Evolutionary conservation across 2,797 vertebrate species (phyloP).

Genomic region (Chaunax sp.): DNA sequence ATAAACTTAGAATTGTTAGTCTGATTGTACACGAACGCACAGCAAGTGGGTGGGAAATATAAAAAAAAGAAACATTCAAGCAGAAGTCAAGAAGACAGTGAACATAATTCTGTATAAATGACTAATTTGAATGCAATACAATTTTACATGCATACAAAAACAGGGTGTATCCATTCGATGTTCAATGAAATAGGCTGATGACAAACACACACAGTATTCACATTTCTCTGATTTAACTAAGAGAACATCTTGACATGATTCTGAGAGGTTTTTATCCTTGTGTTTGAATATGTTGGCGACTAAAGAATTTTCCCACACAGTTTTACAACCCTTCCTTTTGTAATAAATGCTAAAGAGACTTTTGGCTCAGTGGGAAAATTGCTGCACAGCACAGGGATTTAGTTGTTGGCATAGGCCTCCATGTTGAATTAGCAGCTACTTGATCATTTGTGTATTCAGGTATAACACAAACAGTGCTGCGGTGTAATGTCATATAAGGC

Average conservation of each 20-base stretch:
- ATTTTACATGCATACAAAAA: too few species aligned
- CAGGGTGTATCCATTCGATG: too few species aligned
- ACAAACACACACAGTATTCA: neutral
- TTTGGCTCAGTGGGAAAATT: neutral
- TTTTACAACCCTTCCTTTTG: neutral
- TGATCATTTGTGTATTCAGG: slow-evolving; percentile 24
- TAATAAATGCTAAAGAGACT: neutral
- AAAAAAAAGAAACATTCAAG: neutral
- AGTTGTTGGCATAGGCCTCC: neutral
- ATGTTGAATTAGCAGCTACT: slow-evolving; percentile 11
- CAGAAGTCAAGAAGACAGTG: neutral
- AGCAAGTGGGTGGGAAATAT: too few species aligned
- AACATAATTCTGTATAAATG: neutral
- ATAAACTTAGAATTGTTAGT: slow-evolving; percentile 3
- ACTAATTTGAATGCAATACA: neutral
- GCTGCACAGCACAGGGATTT: neutral
- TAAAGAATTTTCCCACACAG: neutral
- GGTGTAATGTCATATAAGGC: slow-evolving; percentile 5
- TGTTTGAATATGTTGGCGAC: neutral
- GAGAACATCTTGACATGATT: too few species aligned
- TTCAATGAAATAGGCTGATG: neutral
- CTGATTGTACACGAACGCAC: slow-evolving; percentile 8
- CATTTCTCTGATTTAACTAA: neutral
- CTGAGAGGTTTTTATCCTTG: too few species aligned
- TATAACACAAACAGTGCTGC: neutral